Evolutionary conservation across 1,140 invertebrate species (phyloP), one percentile per base, ranked within the genome.

Genomic region (Planococcus citri): DNA sequence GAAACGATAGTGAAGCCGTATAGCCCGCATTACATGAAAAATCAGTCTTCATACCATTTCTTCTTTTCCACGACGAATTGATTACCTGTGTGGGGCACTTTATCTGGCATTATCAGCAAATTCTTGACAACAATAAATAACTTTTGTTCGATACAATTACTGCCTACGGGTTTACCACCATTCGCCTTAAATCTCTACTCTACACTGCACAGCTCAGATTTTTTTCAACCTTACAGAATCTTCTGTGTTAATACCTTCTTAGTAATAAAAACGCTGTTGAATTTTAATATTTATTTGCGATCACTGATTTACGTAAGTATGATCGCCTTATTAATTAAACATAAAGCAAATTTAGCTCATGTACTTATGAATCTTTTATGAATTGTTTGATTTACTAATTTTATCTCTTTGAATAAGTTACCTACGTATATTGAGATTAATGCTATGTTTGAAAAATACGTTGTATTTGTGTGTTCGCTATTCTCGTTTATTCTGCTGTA

Each of bases 281-380:
- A n/a, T 51, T 51, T 51, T 51, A 51, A 51, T 51, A 51, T 51
- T 51, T 51, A 51, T 51, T 51, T 51, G 41, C 41, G 41, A 51
- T 51, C 41, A 51, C 41, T 17, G 41, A 51, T 51, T n/a, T 3
- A 51, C 41, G 41, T 51, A 51, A 51, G 41, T 51, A 51, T 51
- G 41, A 51, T 51, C 41, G 41, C 41, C 17, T 51, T 51, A 17
- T 51, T 51, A 51, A 51, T 51, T 51, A 51, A 51, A 51, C 41
- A 51, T 51, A 17, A 51, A 51, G 17, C 41, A 4, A 51, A 17
- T 51, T 17, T 51, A 51, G 41, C 41, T 51, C 6, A 51, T 33
- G 29, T 33, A 33, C 12, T 33, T 12, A 12, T 33, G 12, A 33
- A 6, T 33, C 12, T n/a, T n/a, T n/a, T n/a, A n/a, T n/a, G n/a